Conservation (phyloP, 1,140 invertebrate species). For the Campoletis sonorensis region DNA sequence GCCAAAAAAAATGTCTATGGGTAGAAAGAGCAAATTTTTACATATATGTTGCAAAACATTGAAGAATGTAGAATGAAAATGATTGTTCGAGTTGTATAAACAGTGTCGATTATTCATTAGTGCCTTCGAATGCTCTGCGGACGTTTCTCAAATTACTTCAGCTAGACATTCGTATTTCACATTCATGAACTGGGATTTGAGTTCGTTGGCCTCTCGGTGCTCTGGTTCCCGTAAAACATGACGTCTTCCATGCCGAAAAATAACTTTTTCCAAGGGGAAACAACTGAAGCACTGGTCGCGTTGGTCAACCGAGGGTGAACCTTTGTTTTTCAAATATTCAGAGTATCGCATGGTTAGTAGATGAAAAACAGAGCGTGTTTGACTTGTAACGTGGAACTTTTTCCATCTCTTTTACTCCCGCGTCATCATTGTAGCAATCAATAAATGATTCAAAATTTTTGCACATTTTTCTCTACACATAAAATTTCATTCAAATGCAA, state of each 20-base stretch:
- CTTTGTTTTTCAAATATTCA: background rate
- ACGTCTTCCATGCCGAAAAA: conserved; percentile 54
- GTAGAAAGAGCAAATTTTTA: too few species aligned
- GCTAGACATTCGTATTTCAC: conserved; percentile 55
- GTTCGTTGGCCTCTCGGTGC: conserved; percentile 44
- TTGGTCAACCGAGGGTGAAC: background rate
- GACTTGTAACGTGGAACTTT: background rate
- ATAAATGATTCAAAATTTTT: background rate
- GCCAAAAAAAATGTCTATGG: too few species aligned
- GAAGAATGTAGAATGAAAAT: conserved; percentile 31
- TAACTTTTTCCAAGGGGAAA: conserved; percentile 46
- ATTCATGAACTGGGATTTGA: conserved; percentile 67
- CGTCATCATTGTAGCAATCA: background rate
- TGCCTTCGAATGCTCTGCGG: background rate
- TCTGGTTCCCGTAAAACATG: conserved; percentile 38
- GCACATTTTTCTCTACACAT: too few species aligned
- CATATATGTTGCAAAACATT: too few species aligned
- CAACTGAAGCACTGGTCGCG: conserved; percentile 28
- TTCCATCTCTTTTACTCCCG: background rate
- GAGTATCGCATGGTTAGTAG: background rate
- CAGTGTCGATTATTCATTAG: conserved; percentile 12
- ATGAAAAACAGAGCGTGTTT: background rate
- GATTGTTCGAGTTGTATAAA: conserved; percentile 18
- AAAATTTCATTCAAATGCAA: too few species aligned
- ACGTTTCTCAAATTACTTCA: conserved; percentile 26